Conservation (phyloP, 2,797 vertebrate species). For the Heteromormyrus szaboi region DNA sequence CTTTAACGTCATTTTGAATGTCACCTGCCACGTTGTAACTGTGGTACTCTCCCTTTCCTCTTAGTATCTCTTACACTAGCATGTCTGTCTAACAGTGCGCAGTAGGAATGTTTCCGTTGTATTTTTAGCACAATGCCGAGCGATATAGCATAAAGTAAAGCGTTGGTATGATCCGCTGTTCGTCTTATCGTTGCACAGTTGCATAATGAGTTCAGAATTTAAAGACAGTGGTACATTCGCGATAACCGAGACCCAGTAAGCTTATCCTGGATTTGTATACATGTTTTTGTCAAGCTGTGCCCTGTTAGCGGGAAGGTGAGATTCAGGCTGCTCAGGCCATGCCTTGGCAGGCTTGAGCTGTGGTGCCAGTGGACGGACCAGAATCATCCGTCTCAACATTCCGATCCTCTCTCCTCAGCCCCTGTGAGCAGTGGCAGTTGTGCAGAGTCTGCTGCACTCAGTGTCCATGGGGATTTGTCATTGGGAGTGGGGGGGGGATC, state of each 20-base stretch:
- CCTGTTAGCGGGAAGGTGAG: neutral
- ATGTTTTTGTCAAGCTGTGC: neutral
- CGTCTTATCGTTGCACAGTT: neutral
- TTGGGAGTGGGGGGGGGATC: neutral
- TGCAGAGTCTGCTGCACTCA: neutral
- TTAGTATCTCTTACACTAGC: neutral
- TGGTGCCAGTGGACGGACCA: neutral
- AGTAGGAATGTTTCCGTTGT: neutral
- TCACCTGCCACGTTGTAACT: neutral
- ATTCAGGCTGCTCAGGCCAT: neutral
- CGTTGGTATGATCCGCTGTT: neutral
- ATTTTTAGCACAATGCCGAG: neutral
- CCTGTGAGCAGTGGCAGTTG: neutral
- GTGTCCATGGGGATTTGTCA: neutral
- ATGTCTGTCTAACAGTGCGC: neutral
- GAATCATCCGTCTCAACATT: neutral
- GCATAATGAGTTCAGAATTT: neutral
- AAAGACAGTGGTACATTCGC: neutral
- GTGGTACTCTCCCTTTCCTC: neutral
- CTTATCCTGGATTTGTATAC: neutral
- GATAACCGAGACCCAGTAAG: neutral
- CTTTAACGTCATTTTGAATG: neutral
- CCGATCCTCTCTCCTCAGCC: neutral
- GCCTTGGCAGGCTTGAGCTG: neutral
- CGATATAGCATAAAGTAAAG: neutral